Base-by-base conservation (phyloP, 2,113 vertebrate genomes). In the Catharus fuscescens region DNA sequence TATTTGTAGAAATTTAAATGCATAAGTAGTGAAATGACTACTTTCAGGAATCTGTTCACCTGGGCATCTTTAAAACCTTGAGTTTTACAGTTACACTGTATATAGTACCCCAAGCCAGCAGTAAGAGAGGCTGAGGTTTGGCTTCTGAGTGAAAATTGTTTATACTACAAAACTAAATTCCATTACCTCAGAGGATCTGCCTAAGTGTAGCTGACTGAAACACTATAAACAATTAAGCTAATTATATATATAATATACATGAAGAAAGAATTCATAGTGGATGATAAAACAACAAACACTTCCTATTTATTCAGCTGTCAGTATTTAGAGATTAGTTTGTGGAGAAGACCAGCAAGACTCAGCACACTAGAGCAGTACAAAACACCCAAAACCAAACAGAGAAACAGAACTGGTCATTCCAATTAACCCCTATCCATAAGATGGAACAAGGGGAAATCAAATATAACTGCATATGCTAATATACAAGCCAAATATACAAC, bases 191-290 rank as follows among this genome's bases (percentile, higher is more conserved):
- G 56, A 94, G 67, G 45, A 88, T 93, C 64, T 93, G 66, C 66
- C 16, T 77, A 96, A 93, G 80, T 81, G 69, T 92, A 96, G 92
- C 92, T 93, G 80, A 92, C 80, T 94, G 88, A 80, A 94, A 94
- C 80, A 93, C 80, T 88, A 50, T 56, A 67, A 95, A 93, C 80
- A 95, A 93, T 94, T 93, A 93, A 71, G 71, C 60, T 95, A 93
- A 97, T 95, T 67, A 88, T 78, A 93, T 36, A 87, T 18, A 90
- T 28, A 18, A 87, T 70, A 88, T 47, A 93, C 45, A 88, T 34
- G 45, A 82, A 93, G 61, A 42, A 95, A 66, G 32, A 92, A 92
- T 62, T 73, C 34, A 70, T 21, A 77, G 10, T 14, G 59, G 59
- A 86, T 69, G 34, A 92, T 40, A 74, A 78, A 93, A 83, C 15